These are phyloP conservation scores for Chiridota heheva DNA, from an alignment of 35 echinoderm and acorn worm genomes.

Conservation along the genomic window DNA sequence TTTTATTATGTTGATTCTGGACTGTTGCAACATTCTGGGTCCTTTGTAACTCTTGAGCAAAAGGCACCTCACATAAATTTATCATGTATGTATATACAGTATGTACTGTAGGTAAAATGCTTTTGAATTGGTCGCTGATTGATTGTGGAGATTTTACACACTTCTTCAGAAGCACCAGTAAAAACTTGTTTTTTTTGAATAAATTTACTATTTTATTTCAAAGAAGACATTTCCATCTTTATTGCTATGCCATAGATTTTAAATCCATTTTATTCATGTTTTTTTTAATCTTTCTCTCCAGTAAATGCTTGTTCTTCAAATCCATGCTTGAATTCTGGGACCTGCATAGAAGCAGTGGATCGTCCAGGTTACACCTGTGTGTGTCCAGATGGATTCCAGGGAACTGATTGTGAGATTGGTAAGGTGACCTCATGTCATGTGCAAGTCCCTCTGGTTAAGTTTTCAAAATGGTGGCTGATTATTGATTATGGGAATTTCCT, in stretches of 20 bases:
- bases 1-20: no score
- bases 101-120: no score
- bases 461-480: no score
- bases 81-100: no score
- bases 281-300: conserved; percentile 4
- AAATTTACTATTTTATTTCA: neutral
- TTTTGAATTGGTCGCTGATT: no score
- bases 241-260: neutral
- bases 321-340: conserved; percentile 11
- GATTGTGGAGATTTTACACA: no score
- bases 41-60: no score
- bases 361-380: neutral
- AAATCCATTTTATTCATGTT: neutral
- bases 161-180: no score
- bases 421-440: neutral
- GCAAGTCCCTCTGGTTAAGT: neutral
- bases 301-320: neutral
- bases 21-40: no score
- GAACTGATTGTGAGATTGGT: neutral
- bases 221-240: neutral
- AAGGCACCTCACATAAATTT: no score
- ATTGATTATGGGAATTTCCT: no score
- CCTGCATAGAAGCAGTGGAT: conserved; percentile 1
- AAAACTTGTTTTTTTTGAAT: neutral
- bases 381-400: conserved; percentile 23